Conservation (phyloP, 2,888 invertebrate species). For the Chrysina gloriosa region DNA sequence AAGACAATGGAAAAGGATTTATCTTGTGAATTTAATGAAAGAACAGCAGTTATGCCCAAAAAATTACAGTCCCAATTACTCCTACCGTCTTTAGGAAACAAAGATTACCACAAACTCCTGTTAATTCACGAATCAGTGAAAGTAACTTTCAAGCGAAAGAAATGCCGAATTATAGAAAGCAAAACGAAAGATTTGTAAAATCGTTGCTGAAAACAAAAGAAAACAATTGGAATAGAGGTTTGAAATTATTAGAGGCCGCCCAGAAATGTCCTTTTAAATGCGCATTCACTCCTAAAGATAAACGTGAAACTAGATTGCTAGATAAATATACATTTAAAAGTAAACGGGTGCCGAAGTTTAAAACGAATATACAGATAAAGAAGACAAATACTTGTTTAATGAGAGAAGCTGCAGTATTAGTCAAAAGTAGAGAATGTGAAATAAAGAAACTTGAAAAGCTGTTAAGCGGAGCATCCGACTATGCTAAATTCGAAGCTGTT, state of each 20-base stretch:
- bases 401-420: constrained; percentile 67
- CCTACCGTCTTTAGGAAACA: constrained; percentile 47
- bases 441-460: constrained; percentile 68
- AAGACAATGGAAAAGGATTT: constrained; percentile 46
- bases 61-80: constrained; percentile 50
- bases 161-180: constrained; percentile 49
- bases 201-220: constrained; percentile 49
- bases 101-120: constrained; percentile 39
- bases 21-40: constrained; percentile 31
- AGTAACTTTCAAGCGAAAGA: constrained; percentile 44
- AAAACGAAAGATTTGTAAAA: constrained; percentile 43
- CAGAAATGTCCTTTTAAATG: constrained; percentile 50
- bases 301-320: constrained; percentile 30
- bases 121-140: constrained; percentile 46
- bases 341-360: constrained; percentile 45
- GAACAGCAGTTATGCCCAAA: constrained; percentile 3
- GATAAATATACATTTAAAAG: constrained; percentile 38
- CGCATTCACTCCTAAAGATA: constrained; percentile 45
- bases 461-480: constrained; percentile 65
- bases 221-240: constrained; percentile 52
- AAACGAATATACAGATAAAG: constrained; percentile 61
- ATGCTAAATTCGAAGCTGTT: constrained; percentile 64
- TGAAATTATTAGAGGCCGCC: constrained; percentile 53
- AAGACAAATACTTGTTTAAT: constrained; percentile 68
- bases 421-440: constrained; percentile 66